phyloP scores from a whole-genome alignment of 2,113 vertebrate genomes.

The Natator depressus region DNA sequence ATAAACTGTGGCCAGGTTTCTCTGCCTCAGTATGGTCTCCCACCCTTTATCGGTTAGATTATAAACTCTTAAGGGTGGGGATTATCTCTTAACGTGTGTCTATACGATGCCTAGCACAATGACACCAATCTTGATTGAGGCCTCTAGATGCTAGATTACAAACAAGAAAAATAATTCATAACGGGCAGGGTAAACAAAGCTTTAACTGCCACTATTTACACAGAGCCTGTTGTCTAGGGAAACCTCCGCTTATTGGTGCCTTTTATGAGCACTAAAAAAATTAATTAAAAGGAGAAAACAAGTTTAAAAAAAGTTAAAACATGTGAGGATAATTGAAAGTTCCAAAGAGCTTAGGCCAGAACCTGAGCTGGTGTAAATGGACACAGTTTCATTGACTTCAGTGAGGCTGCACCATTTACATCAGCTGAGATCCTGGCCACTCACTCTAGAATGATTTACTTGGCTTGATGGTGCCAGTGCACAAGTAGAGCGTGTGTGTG shows the following conservation, averaged over 20 bases:
- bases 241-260: neutral
- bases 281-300: neutral
- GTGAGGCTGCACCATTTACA: neutral
- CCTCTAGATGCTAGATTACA: neutral
- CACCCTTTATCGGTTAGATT: neutral
- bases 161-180: neutral
- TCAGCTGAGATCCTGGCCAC: fast-evolving
- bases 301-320: neutral
- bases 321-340: neutral
- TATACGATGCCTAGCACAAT: neutral
- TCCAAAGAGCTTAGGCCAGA: neutral
- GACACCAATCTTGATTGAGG: neutral
- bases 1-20: neutral
- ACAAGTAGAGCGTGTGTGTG: neutral
- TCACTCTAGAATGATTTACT: neutral
- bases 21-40: neutral
- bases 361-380: neutral
- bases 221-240: neutral
- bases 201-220: neutral
- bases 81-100: neutral
- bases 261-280: neutral
- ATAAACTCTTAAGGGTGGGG: neutral
- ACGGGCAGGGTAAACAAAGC: neutral
- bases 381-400: neutral
- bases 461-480: fast-evolving